phyloP scores from a whole-genome alignment of 2,888 invertebrate genomes.

The Philhelius pedissequus region DNA sequence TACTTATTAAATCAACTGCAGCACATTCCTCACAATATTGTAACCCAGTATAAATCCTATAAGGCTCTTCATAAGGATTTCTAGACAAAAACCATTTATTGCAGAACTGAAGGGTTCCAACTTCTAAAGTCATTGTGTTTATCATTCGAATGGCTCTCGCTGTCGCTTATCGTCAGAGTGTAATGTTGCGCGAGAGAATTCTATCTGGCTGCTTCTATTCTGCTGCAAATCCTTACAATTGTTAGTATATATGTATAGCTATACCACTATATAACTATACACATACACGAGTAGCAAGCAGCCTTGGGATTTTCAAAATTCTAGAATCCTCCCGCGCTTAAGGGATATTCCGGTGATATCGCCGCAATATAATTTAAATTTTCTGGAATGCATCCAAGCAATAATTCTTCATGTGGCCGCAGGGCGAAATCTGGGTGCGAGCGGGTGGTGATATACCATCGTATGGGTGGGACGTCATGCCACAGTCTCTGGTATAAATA shows the following conservation, averaged over 20 bases:
- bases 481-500: neutral
- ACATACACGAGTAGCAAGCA: neutral
- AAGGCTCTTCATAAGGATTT: constrained; percentile 7
- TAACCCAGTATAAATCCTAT: constrained; percentile 5
- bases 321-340: constrained; percentile 13
- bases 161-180: constrained; percentile 38
- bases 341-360: constrained; percentile 53
- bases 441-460: neutral
- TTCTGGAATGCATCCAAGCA: constrained; percentile 68
- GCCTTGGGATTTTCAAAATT: neutral
- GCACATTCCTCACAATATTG: constrained; percentile 51
- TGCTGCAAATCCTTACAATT: constrained; percentile 23
- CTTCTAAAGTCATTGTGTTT: constrained; percentile 39
- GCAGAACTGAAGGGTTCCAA: neutral
- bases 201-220: neutral
- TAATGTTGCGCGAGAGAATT: constrained; percentile 50
- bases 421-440: constrained; percentile 24
- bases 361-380: constrained; percentile 66
- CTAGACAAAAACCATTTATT: constrained; percentile 30
- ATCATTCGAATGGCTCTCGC: constrained; percentile 49
- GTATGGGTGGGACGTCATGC: neutral
- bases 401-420: constrained; percentile 60
- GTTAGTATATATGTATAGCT: neutral
- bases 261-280: neutral
- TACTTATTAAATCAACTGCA: neutral